Evolutionary conservation across 2,888 invertebrate genomes (phyloP), one percentile per base, ranked within the genome.

Genomic region (Phengaris arion): DNA sequence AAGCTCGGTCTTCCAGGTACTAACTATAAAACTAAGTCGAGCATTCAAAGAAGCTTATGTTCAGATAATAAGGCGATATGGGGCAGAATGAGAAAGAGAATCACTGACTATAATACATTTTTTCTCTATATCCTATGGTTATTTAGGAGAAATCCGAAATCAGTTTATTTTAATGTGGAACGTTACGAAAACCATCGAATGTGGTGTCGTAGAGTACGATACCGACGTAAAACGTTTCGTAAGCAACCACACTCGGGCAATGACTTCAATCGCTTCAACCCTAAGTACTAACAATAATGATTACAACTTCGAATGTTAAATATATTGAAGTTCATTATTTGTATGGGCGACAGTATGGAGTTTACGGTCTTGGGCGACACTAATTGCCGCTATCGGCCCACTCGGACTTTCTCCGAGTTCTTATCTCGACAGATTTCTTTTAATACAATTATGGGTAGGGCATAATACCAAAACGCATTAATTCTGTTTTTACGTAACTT

Each of bases 341-440:
- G 13, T 13, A 45, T 6, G 9, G 12, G 35, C 10, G 46, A 46
- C 7, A 70, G 15, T 51, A 70, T 70, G n/a, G 51, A 22, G 48
- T 51, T 51, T 70, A 51, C 15, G 51, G 45, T n/a, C 15, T 15
- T 10, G 7, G 59, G 59, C 35, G 64, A 35, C 69, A 70, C 69
- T 70, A 70, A 70, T 70, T 70, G 69, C 69, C 51, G 8, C 51
- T 69, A 69, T 70, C 70, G 51, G 52, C 70, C 70, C 52, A 70
- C 70, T 51, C 70, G 12, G 51, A 70, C 70, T 70, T 70, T 70
- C 70, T 70, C 70, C 70, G 12, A 15, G 51, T 69, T 15, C 52
- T 70, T 59, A 59, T 59, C 59, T 59, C 59, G 22, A 59, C 22
- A 59, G 22, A 59, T 59, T 22, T 59, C 22, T 59, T 59, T 59